Percentiles rank a stretch among this genome's conserved stretches.
Evolutionary conservation across 2,797 vertebrate genomes (phyloP).

Genomic region (Pipistrellus kuhlii): DNA sequence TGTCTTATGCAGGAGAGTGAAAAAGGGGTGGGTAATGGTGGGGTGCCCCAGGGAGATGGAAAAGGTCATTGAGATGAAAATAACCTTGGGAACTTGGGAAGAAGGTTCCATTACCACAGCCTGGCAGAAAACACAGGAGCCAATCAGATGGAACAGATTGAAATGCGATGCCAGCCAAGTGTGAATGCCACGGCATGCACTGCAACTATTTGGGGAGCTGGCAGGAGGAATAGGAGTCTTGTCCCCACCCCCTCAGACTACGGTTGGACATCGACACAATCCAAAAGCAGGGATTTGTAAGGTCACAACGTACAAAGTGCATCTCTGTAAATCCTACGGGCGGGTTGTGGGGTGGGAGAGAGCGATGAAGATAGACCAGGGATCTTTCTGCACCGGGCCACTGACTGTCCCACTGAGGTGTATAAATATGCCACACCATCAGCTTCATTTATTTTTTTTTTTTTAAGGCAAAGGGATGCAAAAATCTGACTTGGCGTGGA

Average conservation of each 20-base stretch:
- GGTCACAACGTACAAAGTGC: constrained; percentile 63
- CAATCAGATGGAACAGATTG: constrained; percentile 81
- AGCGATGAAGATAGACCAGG: neutral
- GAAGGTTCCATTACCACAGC: constrained; percentile 80
- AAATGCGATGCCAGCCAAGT: constrained; percentile 78
- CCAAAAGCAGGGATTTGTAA: constrained; percentile 64
- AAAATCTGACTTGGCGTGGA: constrained; percentile 43
- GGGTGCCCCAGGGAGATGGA: constrained; percentile 71
- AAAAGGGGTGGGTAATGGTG: constrained; percentile 70
- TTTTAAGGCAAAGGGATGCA: neutral
- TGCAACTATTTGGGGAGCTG: constrained; percentile 73
- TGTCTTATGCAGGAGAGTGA: constrained; percentile 61
- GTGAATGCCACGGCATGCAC: constrained; percentile 79
- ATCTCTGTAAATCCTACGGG: constrained; percentile 14
- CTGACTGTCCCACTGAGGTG: constrained; percentile 30
- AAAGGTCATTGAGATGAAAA: constrained; percentile 87
- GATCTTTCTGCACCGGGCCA: constrained; percentile 46
- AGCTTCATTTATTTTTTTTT: neutral
- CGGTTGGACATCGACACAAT: neutral
- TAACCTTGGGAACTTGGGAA: constrained; percentile 80
- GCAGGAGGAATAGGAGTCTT: constrained; percentile 61
- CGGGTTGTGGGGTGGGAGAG: neutral
- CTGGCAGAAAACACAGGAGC: constrained; percentile 78
- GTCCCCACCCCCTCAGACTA: neutral
- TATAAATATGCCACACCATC: neutral